phyloP scores from a whole-genome alignment of 2,113 vertebrate genomes.

The Ahaetulla prasina region DNA sequence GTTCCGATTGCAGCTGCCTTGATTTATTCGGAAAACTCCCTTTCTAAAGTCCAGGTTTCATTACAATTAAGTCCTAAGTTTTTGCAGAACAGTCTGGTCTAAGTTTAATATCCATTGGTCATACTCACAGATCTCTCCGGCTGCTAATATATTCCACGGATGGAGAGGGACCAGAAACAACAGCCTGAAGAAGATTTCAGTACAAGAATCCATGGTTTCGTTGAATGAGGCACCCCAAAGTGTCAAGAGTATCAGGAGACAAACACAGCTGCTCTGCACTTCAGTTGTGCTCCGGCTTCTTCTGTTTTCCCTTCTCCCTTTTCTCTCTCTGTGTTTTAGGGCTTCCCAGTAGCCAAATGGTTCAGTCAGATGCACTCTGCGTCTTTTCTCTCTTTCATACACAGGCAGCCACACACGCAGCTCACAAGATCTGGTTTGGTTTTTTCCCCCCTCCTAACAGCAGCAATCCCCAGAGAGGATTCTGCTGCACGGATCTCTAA shows the following conservation, averaged over 20 bases:
- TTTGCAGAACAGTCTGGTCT: conserved; percentile 38
- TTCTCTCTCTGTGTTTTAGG: not conserved
- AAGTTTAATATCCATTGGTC: conserved; percentile 59
- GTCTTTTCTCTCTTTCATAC: conserved; percentile 24
- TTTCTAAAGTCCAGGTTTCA: conserved; percentile 32
- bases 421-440: conserved; percentile 43
- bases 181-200: conserved; percentile 61
- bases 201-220: conserved; percentile 70
- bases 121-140: conserved; percentile 73
- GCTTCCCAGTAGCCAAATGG: conserved; percentile 38
- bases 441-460: conserved; percentile 18
- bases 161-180: conserved; percentile 61
- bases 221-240: conserved; percentile 53
- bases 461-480: conserved; percentile 40
- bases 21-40: conserved; percentile 25
- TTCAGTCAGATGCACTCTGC: conserved; percentile 51
- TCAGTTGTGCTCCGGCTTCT: conserved; percentile 41
- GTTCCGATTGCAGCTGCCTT: not conserved
- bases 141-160: conserved; percentile 37
- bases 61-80: conserved; percentile 61
- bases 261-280: conserved; percentile 46
- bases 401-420: conserved; percentile 20
- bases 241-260: conserved; percentile 29
- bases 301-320: conserved; percentile 6
- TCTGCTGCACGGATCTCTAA: conserved; percentile 9